Percentiles rank a stretch among this genome's conserved stretches.
These are phyloP conservation scores for Calameuta filiformis DNA, from an alignment of 2,888 invertebrate species.

Conservation along the genomic window DNA sequence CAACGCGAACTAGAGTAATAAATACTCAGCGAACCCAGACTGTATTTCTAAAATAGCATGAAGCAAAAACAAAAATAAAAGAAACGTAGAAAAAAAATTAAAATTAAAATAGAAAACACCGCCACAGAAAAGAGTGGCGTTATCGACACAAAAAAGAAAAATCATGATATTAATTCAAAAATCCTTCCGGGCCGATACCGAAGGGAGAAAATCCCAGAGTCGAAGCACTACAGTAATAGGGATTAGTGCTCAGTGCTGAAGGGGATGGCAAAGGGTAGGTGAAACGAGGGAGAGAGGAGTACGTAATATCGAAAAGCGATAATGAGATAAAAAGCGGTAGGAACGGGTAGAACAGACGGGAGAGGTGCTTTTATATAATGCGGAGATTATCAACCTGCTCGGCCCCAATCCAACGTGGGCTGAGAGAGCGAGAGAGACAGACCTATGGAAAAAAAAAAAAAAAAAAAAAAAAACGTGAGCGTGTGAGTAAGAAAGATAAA, in stretches of 20 bases:
- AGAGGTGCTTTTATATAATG: constrained; percentile 56
- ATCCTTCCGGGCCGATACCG: background rate
- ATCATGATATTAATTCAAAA: background rate
- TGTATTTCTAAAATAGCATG: background rate
- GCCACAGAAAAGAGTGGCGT: background rate
- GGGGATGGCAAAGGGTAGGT: background rate
- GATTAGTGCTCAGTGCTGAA: background rate
- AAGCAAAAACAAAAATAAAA: background rate
- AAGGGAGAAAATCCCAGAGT: background rate
- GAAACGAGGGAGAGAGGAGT: background rate
- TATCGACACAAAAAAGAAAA: background rate
- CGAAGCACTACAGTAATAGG: background rate
- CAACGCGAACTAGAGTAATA: background rate
- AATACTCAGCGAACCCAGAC: background rate
- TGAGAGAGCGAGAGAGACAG: constrained; percentile 15
- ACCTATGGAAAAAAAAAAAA: constrained; percentile 6
- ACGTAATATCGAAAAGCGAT: background rate
- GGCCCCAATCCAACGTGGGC: constrained; percentile 39
- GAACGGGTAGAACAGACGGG: background rate
- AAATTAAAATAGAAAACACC: background rate
- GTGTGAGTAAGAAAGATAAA: constrained; percentile 29
- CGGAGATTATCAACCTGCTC: constrained; percentile 64
- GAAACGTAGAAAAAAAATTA: background rate
- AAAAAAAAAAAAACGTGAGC: constrained; percentile 13
- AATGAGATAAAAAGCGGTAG: background rate